Evolutionary conservation across 2,888 invertebrate genomes (phyloP).

Genomic region (Steinernema hermaphroditum): DNA sequence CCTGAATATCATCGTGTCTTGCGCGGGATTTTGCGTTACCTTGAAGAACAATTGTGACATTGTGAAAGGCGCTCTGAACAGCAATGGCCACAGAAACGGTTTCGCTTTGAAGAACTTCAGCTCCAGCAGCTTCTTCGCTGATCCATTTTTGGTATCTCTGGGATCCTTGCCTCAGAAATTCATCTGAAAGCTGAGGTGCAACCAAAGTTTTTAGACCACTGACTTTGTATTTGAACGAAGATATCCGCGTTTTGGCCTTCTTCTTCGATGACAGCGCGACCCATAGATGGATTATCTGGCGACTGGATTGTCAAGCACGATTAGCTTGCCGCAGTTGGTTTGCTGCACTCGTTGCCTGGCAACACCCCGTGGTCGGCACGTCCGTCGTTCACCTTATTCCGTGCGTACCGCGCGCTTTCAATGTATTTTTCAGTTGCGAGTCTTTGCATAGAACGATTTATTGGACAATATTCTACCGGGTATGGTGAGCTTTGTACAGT

Average conservation of each 20-base stretch:
- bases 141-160: constrained; percentile 18
- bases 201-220: background rate
- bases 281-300: background rate
- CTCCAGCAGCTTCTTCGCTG: background rate
- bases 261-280: background rate
- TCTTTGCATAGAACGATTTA: background rate
- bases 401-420: too few relatives aligned
- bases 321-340: background rate
- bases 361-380: background rate
- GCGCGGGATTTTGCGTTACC: background rate
- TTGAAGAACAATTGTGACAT: constrained; percentile 10
- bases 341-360: background rate
- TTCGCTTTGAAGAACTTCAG: background rate
- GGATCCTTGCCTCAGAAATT: constrained; percentile 13
- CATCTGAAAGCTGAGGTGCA: background rate
- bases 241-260: background rate
- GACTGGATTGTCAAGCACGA: background rate
- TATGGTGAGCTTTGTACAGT: constrained; percentile 20
- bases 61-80: constrained; percentile 20
- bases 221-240: constrained; percentile 11
- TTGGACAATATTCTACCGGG: background rate
- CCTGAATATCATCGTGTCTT: background rate
- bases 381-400: background rate
- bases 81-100: constrained; percentile 13
- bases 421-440: too few relatives aligned